phyloP scores from a whole-genome alignment of 1,140 invertebrate genomes.

The Calliphora vicina region DNA sequence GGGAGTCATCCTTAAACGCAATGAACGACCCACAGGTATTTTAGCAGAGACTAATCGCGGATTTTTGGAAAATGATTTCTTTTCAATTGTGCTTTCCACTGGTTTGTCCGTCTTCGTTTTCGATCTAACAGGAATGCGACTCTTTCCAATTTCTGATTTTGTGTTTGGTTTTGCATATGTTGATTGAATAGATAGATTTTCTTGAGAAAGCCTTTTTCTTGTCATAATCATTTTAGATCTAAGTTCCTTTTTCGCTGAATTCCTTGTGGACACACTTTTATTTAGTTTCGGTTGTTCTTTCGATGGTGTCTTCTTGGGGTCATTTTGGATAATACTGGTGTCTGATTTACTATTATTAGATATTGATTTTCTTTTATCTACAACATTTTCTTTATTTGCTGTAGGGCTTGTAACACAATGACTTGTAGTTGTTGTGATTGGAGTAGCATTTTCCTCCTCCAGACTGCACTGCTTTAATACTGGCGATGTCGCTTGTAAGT shows the following conservation, averaged over 20 bases:
- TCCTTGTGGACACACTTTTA: conserved; percentile 41
- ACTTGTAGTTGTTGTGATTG: not conserved
- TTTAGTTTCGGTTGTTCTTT: conserved; percentile 4
- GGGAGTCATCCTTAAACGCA: not conserved
- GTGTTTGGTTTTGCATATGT: not conserved
- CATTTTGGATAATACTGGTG: not conserved
- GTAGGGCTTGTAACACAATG: conserved; percentile 44
- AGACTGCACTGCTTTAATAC: not conserved
- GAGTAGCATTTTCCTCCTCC: not conserved
- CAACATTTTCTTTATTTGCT: conserved; percentile 49
- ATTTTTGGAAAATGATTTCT: not conserved
- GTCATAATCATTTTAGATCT: conserved; percentile 46
- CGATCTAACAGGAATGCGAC: not conserved
- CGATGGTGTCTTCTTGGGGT: not conserved
- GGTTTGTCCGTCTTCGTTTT: not conserved
- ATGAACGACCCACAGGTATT: not conserved
- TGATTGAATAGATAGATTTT: conserved; percentile 23
- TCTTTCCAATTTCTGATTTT: not conserved
- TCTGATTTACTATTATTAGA: not conserved
- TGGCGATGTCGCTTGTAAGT: not conserved
- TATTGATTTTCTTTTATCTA: not conserved
- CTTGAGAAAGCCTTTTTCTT: conserved; percentile 50
- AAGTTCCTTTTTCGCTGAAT: conserved; percentile 44
- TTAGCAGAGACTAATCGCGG: not conserved
- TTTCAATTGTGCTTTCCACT: not conserved